Percentiles rank a stretch among this genome's conserved stretches.
Evolutionary conservation across 2,888 invertebrate species (phyloP).

Genomic region (Parascotia fuliginaria): DNA sequence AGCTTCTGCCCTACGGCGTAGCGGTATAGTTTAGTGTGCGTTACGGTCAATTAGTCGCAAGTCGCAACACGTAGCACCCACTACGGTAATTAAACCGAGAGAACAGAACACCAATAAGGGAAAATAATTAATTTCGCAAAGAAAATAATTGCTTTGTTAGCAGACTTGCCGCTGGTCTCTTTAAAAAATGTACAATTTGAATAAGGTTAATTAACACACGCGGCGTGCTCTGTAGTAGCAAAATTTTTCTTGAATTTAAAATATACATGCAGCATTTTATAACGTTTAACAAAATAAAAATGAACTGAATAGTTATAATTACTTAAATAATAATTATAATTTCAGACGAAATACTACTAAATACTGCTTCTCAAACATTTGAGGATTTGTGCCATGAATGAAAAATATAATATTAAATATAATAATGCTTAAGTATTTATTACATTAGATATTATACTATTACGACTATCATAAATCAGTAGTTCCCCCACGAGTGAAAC

Average conservation of each 20-base stretch:
- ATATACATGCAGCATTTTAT: constrained; percentile 21
- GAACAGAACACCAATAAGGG: constrained; percentile 49
- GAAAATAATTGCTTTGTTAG: constrained; percentile 55
- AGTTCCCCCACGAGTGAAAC: too few relatives aligned
- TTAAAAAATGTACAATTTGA: constrained; percentile 29
- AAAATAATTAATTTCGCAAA: constrained; percentile 57
- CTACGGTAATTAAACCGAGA: constrained; percentile 53
- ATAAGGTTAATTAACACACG: constrained; percentile 42
- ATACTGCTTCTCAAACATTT: too few relatives aligned
- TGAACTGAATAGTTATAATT: too few relatives aligned
- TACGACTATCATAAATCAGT: too few relatives aligned
- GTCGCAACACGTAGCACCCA: constrained; percentile 54
- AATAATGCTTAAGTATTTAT: too few relatives aligned
- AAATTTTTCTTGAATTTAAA: constrained; percentile 22
- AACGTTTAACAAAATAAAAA: neutral
- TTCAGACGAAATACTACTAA: too few relatives aligned
- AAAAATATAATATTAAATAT: too few relatives aligned
- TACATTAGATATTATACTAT: too few relatives aligned
- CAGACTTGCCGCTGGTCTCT: constrained; percentile 34
- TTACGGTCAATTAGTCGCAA: constrained; percentile 52
- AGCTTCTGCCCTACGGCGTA: constrained; percentile 11
- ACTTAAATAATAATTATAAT: too few relatives aligned
- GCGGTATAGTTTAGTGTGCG: constrained; percentile 41
- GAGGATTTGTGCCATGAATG: too few relatives aligned
- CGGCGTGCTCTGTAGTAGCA: constrained; percentile 10